A percentile compares a stretch with the other conserved stretches of the same genome.
These are phyloP conservation scores for Diaphora mendica DNA, from an alignment of 2,888 invertebrate genomes.

Conservation along the genomic window DNA sequence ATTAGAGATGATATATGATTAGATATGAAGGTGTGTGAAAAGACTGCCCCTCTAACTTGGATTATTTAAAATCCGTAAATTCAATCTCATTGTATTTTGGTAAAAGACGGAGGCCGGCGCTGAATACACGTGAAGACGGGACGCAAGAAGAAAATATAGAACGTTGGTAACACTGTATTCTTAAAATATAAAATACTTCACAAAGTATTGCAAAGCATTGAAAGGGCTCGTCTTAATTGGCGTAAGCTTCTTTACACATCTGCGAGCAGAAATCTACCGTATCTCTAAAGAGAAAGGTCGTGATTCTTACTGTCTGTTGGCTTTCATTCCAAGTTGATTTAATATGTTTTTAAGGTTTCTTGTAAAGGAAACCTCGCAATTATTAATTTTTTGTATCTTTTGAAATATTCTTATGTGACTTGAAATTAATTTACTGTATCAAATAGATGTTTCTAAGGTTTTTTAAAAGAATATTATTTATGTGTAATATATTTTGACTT, in stretches of 20 bases:
- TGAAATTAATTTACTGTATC: background rate
- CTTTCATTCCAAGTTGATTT: constrained; percentile 4
- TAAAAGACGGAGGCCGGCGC: background rate
- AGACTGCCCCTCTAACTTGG: too few species aligned
- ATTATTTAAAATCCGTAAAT: too few species aligned
- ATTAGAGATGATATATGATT: too few species aligned
- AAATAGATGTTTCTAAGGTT: background rate
- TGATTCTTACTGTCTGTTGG: background rate
- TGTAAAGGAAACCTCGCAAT: constrained; percentile 4
- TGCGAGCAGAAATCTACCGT: constrained; percentile 20
- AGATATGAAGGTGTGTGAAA: too few species aligned
- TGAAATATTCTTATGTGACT: background rate
- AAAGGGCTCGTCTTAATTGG: constrained; percentile 30
- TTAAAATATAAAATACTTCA: constrained; percentile 1
- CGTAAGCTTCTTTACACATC: constrained; percentile 36
- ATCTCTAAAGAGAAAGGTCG: background rate
- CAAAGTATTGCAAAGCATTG: background rate
- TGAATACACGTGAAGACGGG: background rate
- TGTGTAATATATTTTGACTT: background rate
- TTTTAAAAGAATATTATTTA: background rate
- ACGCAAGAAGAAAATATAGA: background rate
- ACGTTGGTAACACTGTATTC: background rate
- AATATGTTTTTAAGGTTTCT: constrained; percentile 5
- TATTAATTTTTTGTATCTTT: constrained; percentile 3
- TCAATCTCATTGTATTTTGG: too few species aligned